A percentile compares a stretch with the other conserved stretches of the same genome.
phyloP scores from a whole-genome alignment of 2,888 invertebrate genomes.

The Agrochola litura region DNA sequence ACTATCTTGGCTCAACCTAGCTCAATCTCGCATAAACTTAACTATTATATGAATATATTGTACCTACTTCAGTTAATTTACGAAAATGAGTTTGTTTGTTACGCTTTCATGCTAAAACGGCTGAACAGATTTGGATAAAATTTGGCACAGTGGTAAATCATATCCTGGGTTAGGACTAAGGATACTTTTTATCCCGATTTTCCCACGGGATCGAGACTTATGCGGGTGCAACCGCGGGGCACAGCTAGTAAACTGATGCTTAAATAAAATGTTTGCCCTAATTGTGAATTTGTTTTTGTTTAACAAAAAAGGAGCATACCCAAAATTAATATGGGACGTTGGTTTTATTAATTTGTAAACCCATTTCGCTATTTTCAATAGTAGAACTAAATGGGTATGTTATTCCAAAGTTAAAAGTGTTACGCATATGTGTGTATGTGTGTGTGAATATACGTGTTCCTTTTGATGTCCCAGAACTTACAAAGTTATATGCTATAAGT shows the following conservation, averaged over 20 bases:
- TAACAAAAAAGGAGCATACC: not conserved
- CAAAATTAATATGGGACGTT: not conserved
- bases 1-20: constrained; percentile 37
- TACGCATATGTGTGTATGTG: too few species aligned
- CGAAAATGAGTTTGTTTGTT: too few species aligned
- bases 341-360: not conserved
- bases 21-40: constrained; percentile 20
- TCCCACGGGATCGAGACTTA: too few species aligned
- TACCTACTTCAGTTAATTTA: not conserved
- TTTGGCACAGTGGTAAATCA: too few species aligned
- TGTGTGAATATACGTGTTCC: not conserved
- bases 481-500: too few species aligned
- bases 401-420: not conserved
- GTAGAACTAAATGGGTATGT: not conserved
- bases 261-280: not conserved
- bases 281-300: not conserved
- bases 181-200: too few species aligned
- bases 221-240: too few species aligned
- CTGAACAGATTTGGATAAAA: too few species aligned
- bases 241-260: not conserved
- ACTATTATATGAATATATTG: not conserved
- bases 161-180: too few species aligned
- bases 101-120: too few species aligned
- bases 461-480: too few species aligned
- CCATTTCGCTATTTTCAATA: not conserved